phyloP scores from a whole-genome alignment of 2,797 vertebrate species.

The Hydrocynus forskahlii region DNA sequence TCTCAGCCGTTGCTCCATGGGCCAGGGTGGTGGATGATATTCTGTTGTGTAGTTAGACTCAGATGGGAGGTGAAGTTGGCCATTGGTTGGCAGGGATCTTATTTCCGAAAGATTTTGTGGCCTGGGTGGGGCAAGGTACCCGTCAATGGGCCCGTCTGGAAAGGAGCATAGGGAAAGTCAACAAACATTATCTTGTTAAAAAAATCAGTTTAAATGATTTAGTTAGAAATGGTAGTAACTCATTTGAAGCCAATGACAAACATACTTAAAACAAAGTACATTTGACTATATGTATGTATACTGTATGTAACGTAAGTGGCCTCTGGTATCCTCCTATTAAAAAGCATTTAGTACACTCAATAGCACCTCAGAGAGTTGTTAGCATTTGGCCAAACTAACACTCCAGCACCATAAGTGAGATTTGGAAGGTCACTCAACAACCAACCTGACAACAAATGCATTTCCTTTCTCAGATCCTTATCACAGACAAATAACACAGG shows the following conservation, averaged over 20 bases:
- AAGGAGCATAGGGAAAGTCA: slow-evolving; percentile 48
- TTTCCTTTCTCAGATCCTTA: not conserved
- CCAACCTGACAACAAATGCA: not conserved
- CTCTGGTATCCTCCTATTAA: slow-evolving; percentile 3
- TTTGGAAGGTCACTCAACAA: not conserved
- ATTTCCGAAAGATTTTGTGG: slow-evolving; percentile 98
- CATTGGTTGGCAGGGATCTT: slow-evolving; percentile 83
- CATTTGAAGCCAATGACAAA: not conserved
- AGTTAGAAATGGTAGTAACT: not conserved
- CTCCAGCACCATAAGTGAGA: slow-evolving; percentile 12
- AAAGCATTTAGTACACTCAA: not conserved
- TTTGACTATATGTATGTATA: not conserved
- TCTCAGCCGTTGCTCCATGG: slow-evolving; percentile 86
- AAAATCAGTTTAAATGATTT: slow-evolving; percentile 4
- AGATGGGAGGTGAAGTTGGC: slow-evolving; percentile 88
- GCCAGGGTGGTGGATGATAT: slow-evolving; percentile 94
- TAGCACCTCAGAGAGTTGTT: not conserved
- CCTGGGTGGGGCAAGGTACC: slow-evolving; percentile 92
- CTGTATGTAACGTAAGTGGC: not conserved
- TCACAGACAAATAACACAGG: slow-evolving; percentile 35
- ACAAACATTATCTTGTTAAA: not conserved
- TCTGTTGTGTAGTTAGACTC: slow-evolving; percentile 97
- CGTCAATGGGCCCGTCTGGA: slow-evolving; percentile 96
- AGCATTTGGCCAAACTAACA: not conserved
- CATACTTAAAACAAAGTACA: slow-evolving; percentile 19